These are phyloP conservation scores for Perca fluviatilis DNA, from an alignment of 2,113 vertebrate species.

Conservation along the genomic window DNA sequence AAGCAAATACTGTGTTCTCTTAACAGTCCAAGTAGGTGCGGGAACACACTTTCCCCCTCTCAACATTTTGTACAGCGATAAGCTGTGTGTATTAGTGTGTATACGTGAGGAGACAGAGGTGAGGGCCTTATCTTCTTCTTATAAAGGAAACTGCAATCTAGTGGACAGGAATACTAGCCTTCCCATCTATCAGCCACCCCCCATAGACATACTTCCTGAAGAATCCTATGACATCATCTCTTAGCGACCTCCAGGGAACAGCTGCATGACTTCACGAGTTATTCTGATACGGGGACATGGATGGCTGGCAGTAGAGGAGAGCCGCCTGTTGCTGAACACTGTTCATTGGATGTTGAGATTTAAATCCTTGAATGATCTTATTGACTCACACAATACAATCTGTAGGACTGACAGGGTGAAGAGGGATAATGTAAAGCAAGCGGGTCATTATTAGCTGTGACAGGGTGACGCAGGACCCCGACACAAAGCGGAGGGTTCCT, in stretches of 20 bases:
- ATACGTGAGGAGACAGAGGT: conserved; percentile 17
- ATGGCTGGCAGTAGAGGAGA: conserved; percentile 6
- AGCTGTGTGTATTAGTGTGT: conserved; percentile 26
- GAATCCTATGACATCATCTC: conserved; percentile 70
- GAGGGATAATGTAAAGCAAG: no score
- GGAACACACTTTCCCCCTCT: conserved; percentile 34
- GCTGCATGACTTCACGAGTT: conserved; percentile 60
- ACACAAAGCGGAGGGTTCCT: no score
- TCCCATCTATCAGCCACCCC: conserved; percentile 2
- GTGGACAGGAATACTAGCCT: conserved; percentile 47
- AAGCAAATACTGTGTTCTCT: conserved; percentile 5
- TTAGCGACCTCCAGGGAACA: conserved; percentile 53
- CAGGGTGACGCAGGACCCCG: no score
- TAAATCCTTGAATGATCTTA: background rate
- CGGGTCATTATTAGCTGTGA: no score
- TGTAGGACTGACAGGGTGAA: background rate
- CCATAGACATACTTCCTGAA: conserved; percentile 52
- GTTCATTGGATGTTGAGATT: background rate
- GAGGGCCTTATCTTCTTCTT: conserved; percentile 42
- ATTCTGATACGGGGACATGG: conserved; percentile 42
- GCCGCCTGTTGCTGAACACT: conserved; percentile 1
- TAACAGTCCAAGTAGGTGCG: conserved; percentile 37
- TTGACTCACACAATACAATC: background rate
- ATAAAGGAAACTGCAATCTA: conserved; percentile 39
- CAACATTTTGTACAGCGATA: conserved; percentile 54